These are phyloP conservation scores for Agriopis leucophaearia DNA, from an alignment of 2,888 invertebrate species.

Conservation along the genomic window DNA sequence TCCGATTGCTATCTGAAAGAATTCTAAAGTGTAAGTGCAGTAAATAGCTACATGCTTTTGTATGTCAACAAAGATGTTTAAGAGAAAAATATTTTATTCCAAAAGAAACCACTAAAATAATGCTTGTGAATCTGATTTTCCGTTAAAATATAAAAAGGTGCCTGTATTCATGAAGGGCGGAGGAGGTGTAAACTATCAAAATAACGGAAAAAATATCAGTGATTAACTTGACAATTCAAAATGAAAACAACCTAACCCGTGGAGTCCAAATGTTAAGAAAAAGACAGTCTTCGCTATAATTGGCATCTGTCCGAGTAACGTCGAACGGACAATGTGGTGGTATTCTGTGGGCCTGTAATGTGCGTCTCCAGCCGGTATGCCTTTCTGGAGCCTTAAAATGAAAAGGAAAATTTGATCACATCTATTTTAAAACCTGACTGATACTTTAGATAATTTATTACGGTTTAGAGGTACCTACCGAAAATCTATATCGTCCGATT, in stretches of 20 bases:
- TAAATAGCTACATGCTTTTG: not conserved
- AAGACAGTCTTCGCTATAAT: conserved; percentile 93
- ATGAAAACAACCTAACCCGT: conserved; percentile 77
- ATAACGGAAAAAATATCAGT: not conserved
- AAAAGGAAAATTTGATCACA: conserved; percentile 10
- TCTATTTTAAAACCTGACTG: not conserved
- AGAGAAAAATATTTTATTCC: not conserved
- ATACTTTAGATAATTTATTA: not conserved
- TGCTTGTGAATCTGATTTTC: not conserved
- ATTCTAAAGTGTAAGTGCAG: conserved; percentile 28
- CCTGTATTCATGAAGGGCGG: not conserved
- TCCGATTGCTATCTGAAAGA: conserved; percentile 79
- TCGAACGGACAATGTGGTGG: conserved; percentile 89
- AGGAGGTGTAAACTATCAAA: not conserved
- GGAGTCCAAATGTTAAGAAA: conserved; percentile 96
- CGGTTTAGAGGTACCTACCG: conserved; percentile 74
- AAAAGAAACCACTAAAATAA: not conserved
- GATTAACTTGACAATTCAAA: not conserved
- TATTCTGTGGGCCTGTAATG: conserved; percentile 89
- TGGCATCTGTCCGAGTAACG: conserved; percentile 54
- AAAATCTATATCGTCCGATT: conserved; percentile 90
- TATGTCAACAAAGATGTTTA: not conserved
- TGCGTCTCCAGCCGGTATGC: conserved; percentile 90
- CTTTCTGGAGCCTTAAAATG: conserved; percentile 88
- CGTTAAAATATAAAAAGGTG: not conserved